phyloP scores from a whole-genome alignment of 1,140 invertebrate species.

The Diuraphis noxia region DNA sequence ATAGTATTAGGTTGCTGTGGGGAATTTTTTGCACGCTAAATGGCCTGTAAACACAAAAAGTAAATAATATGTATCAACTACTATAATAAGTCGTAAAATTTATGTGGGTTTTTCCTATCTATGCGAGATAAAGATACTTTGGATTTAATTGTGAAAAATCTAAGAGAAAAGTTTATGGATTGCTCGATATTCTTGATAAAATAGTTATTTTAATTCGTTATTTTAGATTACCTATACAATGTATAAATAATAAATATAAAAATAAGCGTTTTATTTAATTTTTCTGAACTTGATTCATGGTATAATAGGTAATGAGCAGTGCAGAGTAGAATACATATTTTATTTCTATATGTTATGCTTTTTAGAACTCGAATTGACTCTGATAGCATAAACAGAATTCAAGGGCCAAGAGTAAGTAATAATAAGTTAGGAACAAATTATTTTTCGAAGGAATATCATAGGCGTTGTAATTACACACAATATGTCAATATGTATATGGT shows the following conservation, averaged over 20 bases:
- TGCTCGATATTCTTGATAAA: not conserved
- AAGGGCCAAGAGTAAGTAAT: not conserved
- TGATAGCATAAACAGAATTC: not conserved
- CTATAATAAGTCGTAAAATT: not conserved
- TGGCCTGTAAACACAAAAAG: conserved; percentile 65
- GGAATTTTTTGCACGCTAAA: conserved; percentile 92
- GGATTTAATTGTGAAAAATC: not conserved
- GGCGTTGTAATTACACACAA: not conserved
- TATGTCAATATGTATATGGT: too few relatives aligned
- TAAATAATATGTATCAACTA: not conserved
- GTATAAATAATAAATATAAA: too few relatives aligned
- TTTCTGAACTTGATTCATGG: not conserved
- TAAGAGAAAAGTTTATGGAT: not conserved
- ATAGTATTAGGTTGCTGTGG: conserved; percentile 84
- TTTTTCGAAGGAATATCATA: not conserved
- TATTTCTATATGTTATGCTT: not conserved
- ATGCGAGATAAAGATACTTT: too few relatives aligned
- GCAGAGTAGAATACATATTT: not conserved
- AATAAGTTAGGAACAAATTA: not conserved
- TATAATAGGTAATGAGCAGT: not conserved
- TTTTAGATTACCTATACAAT: not conserved
- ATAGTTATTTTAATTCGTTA: too few relatives aligned
- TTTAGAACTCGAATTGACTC: not conserved
- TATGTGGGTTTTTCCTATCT: not conserved
- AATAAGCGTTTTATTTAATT: not conserved